Evolutionary conservation across 1,140 invertebrate species (phyloP).

Genomic region (Cryptotermes secundus): DNA sequence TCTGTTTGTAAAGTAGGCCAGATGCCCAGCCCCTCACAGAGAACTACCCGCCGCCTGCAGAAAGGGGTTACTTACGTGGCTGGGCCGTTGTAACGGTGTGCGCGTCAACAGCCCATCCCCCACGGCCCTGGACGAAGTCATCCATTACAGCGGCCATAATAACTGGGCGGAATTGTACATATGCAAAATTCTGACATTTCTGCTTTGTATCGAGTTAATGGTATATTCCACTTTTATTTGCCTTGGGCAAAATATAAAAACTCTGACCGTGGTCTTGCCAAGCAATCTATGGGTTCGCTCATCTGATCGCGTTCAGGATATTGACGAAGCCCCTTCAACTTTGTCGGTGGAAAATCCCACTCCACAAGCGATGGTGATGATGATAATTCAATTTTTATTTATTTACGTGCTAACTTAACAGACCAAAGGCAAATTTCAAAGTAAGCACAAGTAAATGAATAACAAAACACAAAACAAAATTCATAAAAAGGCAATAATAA

Average conservation of each 20-base stretch:
- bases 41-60: not conserved
- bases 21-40: not conserved
- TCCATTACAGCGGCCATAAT: not conserved
- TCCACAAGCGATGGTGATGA: too few relatives aligned
- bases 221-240: not conserved
- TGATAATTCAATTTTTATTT: too few relatives aligned
- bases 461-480: too few relatives aligned
- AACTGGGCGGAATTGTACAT: slow-evolving; percentile 5
- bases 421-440: too few relatives aligned
- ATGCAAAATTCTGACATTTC: slow-evolving; percentile 17
- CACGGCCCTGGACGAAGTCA: not conserved
- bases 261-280: not conserved
- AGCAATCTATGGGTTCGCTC: not conserved
- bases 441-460: too few relatives aligned
- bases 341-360: too few relatives aligned
- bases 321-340: not conserved
- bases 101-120: not conserved
- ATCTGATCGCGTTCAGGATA: not conserved
- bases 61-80: not conserved
- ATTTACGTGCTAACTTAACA: too few relatives aligned
- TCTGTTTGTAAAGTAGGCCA: not conserved
- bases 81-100: not conserved
- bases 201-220: not conserved
- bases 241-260: not conserved
- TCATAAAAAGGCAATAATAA: too few relatives aligned